Evolutionary conservation across 2,797 vertebrate species (phyloP).

Genomic region (Parauchenoglanis ngamensis): DNA sequence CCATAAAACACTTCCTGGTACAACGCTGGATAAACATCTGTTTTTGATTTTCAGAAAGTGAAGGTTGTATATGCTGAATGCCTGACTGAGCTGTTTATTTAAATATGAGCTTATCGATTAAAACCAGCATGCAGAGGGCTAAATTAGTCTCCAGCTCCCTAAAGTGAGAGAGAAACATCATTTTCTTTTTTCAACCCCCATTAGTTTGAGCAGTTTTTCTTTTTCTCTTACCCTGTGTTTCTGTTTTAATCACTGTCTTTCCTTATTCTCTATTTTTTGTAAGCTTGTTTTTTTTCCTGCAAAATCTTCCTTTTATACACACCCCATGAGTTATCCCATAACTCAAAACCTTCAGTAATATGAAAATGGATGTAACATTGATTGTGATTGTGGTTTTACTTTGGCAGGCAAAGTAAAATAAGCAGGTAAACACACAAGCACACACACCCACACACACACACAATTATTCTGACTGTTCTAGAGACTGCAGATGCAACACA

Average conservation of each 20-base stretch:
- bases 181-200: neutral
- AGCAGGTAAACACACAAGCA: constrained; percentile 29
- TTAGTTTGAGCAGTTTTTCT: neutral
- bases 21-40: neutral
- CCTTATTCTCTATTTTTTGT: neutral
- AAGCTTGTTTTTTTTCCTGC: neutral
- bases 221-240: neutral
- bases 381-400: neutral
- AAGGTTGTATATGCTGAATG: neutral
- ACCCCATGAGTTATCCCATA: neutral
- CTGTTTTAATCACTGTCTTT: neutral
- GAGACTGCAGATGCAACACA: constrained; percentile 21
- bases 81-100: constrained; percentile 6
- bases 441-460: constrained; percentile 32
- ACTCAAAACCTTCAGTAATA: neutral
- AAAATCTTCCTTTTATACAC: neutral
- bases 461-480: constrained; percentile 33
- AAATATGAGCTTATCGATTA: constrained; percentile 41
- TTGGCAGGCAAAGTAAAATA: constrained; percentile 28
- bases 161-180: constrained; percentile 2
- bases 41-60: constrained; percentile 2
- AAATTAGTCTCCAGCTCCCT: constrained; percentile 26
- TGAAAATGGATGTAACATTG: constrained; percentile 16
- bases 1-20: neutral
- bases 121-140: neutral